These are phyloP conservation scores for Euplexia lucipara DNA, from an alignment of 2,888 invertebrate species.

Conservation along the genomic window DNA sequence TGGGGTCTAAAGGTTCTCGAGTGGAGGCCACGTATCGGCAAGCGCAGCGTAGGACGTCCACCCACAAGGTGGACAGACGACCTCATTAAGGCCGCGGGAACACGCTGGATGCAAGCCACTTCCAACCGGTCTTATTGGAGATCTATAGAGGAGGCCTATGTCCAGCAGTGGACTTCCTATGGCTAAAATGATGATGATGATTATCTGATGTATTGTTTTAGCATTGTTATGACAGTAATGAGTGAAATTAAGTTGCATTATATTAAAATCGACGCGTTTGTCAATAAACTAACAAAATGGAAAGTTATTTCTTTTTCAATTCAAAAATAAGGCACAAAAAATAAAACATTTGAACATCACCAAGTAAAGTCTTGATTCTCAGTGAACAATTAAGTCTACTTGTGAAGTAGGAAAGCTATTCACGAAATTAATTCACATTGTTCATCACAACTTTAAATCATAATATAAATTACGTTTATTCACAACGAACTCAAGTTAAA, in stretches of 20 bases:
- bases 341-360: conserved; percentile 6
- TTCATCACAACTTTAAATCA: too few relatives aligned
- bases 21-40: too few relatives aligned
- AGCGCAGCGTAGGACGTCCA: too few relatives aligned
- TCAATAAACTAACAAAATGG: neutral
- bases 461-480: neutral
- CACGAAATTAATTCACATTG: neutral
- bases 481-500: neutral
- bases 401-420: neutral
- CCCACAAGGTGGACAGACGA: too few relatives aligned
- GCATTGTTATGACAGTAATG: neutral
- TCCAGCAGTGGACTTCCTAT: too few relatives aligned
- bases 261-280: too few relatives aligned
- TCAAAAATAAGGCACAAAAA: conserved; percentile 23
- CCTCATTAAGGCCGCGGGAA: too few relatives aligned
- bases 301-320: neutral
- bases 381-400: conserved; percentile 19
- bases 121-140: too few relatives aligned
- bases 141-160: too few relatives aligned
- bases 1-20: too few relatives aligned
- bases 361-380: conserved; percentile 12
- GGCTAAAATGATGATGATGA: too few relatives aligned
- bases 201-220: neutral
- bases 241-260: neutral
- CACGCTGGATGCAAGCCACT: too few relatives aligned